These are phyloP conservation scores for Ephestia elutella DNA, from an alignment of 1,140 invertebrate genomes.

Conservation along the genomic window DNA sequence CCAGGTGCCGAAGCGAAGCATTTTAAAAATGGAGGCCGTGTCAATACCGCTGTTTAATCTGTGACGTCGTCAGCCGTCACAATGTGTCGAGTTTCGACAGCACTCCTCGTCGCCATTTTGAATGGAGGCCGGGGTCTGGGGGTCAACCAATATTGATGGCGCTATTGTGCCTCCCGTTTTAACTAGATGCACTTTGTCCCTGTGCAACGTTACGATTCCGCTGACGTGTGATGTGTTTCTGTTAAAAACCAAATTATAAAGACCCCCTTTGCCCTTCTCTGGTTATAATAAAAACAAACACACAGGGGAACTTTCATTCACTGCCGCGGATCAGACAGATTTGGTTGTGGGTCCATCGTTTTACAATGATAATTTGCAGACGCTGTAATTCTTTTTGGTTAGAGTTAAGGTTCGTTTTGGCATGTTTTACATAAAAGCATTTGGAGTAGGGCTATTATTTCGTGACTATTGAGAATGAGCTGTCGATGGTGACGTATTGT, in stretches of 20 bases:
- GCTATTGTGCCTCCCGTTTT: constrained; percentile 43
- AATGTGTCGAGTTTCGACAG: constrained; percentile 25
- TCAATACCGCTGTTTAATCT: constrained; percentile 8
- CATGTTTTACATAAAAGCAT: constrained; percentile 10
- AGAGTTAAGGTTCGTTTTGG: constrained; percentile 26
- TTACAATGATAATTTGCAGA: constrained; percentile 24
- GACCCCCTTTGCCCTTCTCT: constrained; percentile 23
- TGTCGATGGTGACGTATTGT: constrained; percentile 61
- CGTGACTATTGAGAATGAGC: constrained; percentile 58
- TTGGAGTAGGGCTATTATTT: constrained; percentile 43
- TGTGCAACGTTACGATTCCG: constrained; percentile 41
- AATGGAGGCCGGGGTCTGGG: constrained; percentile 18
- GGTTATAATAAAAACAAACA: not conserved
- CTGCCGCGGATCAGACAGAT: constrained; percentile 20
- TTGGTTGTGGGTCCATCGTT: constrained; percentile 8
- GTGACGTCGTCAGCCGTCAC: constrained; percentile 13
- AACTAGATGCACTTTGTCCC: constrained; percentile 60
- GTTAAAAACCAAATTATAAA: constrained; percentile 29
- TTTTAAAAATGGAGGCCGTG: constrained; percentile 1
- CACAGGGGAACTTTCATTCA: constrained; percentile 7
- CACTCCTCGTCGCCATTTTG: constrained; percentile 29
- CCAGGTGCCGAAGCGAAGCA: not conserved
- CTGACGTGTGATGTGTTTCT: constrained; percentile 55
- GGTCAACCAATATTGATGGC: constrained; percentile 52
- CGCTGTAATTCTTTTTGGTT: constrained; percentile 8